Percentiles rank a stretch among this genome's conserved stretches.
Conservation (phyloP, 2,113 vertebrate species). For the Vireo altiloquus region DNA sequence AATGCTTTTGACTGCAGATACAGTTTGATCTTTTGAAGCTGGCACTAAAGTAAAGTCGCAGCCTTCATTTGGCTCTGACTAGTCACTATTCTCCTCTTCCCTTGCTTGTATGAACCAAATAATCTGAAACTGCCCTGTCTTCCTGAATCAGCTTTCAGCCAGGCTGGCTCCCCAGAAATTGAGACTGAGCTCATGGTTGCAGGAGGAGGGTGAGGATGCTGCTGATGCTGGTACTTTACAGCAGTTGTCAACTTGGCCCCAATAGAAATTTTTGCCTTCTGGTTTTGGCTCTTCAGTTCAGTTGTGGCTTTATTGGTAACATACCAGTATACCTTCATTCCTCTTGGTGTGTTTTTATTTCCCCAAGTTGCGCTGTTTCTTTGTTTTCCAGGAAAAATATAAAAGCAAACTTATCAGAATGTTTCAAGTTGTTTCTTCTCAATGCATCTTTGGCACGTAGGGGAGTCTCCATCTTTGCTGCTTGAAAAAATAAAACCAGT, state of each 20-base stretch:
- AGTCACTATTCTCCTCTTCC: neutral
- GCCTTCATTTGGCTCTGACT: neutral
- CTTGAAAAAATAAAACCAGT: neutral
- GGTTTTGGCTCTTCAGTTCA: neutral
- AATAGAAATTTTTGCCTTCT: neutral
- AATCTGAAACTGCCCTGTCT: neutral
- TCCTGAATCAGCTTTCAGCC: neutral
- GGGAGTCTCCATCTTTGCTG: neutral
- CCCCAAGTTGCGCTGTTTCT: neutral
- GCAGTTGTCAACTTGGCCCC: fast-evolving
- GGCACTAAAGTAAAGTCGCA: neutral
- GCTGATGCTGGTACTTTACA: fast-evolving
- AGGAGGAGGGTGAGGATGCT: neutral
- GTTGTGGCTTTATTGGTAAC: neutral
- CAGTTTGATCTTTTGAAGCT: neutral
- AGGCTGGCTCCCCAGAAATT: neutral
- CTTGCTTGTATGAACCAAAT: neutral
- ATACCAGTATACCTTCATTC: neutral
- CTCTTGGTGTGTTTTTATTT: neutral
- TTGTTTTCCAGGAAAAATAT: neutral
- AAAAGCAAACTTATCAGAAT: neutral
- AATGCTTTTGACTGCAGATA: neutral
- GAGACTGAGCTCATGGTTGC: neutral
- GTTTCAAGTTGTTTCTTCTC: neutral
- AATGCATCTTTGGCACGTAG: neutral